These are phyloP conservation scores for Erinaceus europaeus DNA, from an alignment of 2,113 vertebrate genomes.

Conservation along the genomic window DNA sequence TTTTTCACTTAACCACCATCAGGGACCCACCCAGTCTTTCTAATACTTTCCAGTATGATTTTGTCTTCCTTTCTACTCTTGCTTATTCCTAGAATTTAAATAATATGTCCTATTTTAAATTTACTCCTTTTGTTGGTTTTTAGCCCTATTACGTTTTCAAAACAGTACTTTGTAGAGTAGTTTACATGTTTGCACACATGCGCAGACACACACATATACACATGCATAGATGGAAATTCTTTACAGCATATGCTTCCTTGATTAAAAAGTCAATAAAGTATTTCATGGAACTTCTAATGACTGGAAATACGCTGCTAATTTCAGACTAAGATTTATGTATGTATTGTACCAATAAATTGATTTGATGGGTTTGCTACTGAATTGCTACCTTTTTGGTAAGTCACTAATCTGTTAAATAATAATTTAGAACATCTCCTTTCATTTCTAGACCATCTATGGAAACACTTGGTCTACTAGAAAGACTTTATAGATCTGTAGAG, in stretches of 20 bases:
- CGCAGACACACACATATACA: background rate
- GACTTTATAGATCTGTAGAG: background rate
- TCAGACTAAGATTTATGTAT: background rate
- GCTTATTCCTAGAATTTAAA: slow-evolving; percentile 16
- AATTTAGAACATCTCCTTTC: slow-evolving; percentile 10
- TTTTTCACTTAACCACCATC: background rate
- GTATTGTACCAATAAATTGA: background rate
- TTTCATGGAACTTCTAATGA: background rate
- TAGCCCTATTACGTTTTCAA: slow-evolving; percentile 3
- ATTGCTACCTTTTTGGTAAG: background rate
- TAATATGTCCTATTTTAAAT: background rate
- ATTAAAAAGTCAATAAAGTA: background rate
- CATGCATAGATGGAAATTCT: background rate
- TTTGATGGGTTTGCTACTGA: background rate
- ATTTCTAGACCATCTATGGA: background rate
- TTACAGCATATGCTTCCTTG: background rate
- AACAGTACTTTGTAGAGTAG: background rate
- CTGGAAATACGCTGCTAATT: background rate
- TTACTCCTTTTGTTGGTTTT: background rate
- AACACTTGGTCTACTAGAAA: background rate
- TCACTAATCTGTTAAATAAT: background rate
- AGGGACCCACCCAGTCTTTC: background rate
- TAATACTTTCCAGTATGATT: slow-evolving; percentile 18
- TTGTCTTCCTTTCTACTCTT: slow-evolving; percentile 22
- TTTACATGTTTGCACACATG: background rate